phyloP scores from a whole-genome alignment of 1,140 invertebrate species.

The Lasioglossum baleicum region DNA sequence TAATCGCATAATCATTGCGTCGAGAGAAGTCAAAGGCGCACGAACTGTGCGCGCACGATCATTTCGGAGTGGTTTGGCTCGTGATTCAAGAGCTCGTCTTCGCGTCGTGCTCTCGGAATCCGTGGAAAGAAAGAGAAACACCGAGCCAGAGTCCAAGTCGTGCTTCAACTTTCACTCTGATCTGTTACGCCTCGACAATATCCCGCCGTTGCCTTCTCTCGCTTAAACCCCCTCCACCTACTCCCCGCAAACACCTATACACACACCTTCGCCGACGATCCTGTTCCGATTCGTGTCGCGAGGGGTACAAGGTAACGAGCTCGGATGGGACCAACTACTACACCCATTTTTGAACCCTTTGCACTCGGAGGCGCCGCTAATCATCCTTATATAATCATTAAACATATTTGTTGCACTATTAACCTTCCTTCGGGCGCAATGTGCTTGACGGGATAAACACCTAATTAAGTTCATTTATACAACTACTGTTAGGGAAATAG shows the following conservation, averaged over 20 bases:
- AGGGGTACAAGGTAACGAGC: slow-evolving; percentile 54
- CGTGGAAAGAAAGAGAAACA: slow-evolving; percentile 48
- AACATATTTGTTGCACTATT: too few species aligned
- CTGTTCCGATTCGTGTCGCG: slow-evolving; percentile 54
- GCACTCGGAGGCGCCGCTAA: too few species aligned
- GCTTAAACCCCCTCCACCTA: not conserved
- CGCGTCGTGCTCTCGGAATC: slow-evolving; percentile 51
- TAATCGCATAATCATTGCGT: slow-evolving; percentile 59
- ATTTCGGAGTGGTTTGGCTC: slow-evolving; percentile 60
- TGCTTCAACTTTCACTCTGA: slow-evolving; percentile 72
- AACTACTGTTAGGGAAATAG: too few species aligned
- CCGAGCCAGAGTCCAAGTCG: slow-evolving; percentile 56
- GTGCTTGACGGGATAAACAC: too few species aligned
- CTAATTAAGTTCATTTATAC: too few species aligned
- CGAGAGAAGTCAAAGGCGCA: slow-evolving; percentile 34
- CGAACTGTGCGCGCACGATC: slow-evolving; percentile 51
- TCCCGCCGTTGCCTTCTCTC: slow-evolving; percentile 17
- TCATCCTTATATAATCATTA: too few species aligned
- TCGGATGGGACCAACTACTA: not conserved
- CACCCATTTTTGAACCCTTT: too few species aligned
- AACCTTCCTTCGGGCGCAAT: too few species aligned
- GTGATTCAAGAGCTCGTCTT: slow-evolving; percentile 63
- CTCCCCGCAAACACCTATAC: not conserved
- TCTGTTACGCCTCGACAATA: slow-evolving; percentile 66
- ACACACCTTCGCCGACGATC: slow-evolving; percentile 39